Conservation (phyloP, 1,140 invertebrate species). For the Bicyclus anynana region DNA sequence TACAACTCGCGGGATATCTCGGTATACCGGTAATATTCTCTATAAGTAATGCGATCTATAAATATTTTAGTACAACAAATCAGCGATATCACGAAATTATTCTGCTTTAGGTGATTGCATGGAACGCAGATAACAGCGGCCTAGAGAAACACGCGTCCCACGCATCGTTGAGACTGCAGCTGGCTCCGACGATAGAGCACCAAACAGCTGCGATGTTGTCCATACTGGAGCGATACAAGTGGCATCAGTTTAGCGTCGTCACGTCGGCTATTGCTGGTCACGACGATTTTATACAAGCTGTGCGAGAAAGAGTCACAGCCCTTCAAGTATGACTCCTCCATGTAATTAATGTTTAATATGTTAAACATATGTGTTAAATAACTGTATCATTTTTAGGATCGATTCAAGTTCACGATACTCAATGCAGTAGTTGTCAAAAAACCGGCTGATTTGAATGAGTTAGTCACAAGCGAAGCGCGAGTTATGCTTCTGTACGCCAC, state of each 20-base stretch:
- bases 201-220: conserved; percentile 95
- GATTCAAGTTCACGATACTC: conserved; percentile 93
- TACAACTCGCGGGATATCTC: conserved; percentile 91
- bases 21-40: conserved; percentile 72
- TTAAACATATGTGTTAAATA: not conserved
- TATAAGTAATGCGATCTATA: conserved; percentile 15
- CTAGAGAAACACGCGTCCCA: conserved; percentile 88
- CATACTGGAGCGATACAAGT: conserved; percentile 95
- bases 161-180: conserved; percentile 90
- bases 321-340: conserved; percentile 78
- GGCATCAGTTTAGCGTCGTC: conserved; percentile 96
- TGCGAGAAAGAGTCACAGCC: conserved; percentile 89
- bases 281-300: conserved; percentile 95
- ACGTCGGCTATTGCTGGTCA: conserved; percentile 96
- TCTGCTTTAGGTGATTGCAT: conserved; percentile 86
- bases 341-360: not conserved
- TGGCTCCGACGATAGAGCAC: conserved; percentile 95
- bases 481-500: conserved; percentile 96
- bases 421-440: conserved; percentile 90
- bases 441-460: conserved; percentile 81
- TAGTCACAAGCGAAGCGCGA: conserved; percentile 93
- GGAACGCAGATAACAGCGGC: conserved; percentile 96
- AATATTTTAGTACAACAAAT: not conserved
- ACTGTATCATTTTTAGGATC: conserved; percentile 77
- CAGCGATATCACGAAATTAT: not conserved